Evolutionary conservation across 1,140 invertebrate genomes (phyloP).

Genomic region (Tetramorium alpestre): DNA sequence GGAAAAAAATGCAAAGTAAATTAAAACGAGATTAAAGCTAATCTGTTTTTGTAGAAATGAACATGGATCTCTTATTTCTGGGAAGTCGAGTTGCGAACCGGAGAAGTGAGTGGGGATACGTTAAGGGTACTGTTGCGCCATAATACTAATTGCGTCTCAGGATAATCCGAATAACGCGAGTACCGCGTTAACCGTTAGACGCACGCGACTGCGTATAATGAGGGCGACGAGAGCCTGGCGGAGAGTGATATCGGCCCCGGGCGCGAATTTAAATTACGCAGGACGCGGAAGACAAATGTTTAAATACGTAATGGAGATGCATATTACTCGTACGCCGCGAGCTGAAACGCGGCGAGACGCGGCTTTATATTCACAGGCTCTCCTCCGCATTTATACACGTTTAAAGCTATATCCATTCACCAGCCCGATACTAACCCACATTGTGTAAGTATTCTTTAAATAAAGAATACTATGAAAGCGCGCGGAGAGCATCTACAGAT

Average conservation of each 20-base stretch:
- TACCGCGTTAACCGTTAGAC: background rate
- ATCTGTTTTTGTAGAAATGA: too few species aligned
- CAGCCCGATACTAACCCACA: background rate
- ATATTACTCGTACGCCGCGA: background rate
- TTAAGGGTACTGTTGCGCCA: background rate
- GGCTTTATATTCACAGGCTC: constrained; percentile 20
- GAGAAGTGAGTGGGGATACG: too few species aligned
- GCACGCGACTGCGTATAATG: background rate
- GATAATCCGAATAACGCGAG: background rate
- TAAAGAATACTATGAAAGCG: constrained; percentile 20
- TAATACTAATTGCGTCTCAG: background rate
- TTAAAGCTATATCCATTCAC: background rate
- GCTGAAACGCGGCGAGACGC: background rate
- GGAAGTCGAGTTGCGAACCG: background rate
- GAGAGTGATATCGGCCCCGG: background rate
- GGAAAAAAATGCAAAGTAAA: too few species aligned
- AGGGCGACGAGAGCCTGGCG: background rate
- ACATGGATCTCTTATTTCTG: background rate
- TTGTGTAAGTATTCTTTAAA: constrained; percentile 41
- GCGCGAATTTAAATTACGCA: background rate
- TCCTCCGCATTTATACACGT: constrained; percentile 1
- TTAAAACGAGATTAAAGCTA: too few species aligned
- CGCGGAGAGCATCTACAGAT: background rate
- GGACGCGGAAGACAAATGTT: background rate
- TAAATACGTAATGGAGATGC: constrained; percentile 18